A percentile compares a stretch with the other conserved stretches of the same genome.
Conservation (phyloP, 2,113 vertebrate species). For the Rhynchomys soricoides region DNA sequence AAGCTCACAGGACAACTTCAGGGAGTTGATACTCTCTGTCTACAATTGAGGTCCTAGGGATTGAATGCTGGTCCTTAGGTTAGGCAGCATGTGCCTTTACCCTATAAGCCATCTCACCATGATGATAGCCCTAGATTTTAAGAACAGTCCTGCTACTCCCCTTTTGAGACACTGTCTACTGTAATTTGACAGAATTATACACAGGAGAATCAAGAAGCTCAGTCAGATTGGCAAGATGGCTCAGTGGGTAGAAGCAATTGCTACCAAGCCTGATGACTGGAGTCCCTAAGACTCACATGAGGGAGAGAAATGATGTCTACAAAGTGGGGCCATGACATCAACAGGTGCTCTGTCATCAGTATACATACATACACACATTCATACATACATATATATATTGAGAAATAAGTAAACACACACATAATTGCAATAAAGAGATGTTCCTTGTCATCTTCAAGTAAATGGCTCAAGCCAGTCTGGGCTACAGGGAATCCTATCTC, state of each 20-base stretch:
- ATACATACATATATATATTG: background rate
- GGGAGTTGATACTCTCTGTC: background rate
- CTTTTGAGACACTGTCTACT: background rate
- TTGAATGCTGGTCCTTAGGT: background rate
- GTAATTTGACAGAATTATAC: background rate
- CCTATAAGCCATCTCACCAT: background rate
- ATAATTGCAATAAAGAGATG: background rate
- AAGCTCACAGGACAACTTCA: background rate
- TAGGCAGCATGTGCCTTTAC: background rate
- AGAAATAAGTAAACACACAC: background rate
- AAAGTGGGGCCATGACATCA: background rate
- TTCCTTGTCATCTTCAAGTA: background rate
- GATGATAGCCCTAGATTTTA: background rate
- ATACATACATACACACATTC: background rate
- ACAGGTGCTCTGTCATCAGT: background rate
- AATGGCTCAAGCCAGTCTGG: background rate
- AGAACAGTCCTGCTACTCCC: background rate
- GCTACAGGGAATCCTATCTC: background rate
- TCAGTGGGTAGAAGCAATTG: background rate
- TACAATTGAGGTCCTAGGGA: background rate
- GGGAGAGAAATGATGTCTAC: background rate
- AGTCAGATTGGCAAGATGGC: background rate
- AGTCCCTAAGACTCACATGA: background rate
- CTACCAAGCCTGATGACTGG: background rate
- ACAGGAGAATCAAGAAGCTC: background rate